Percentiles rank a stretch among this genome's conserved stretches.
phyloP scores from a whole-genome alignment of 2,113 vertebrate genomes.

The Macrotis lagotis region DNA sequence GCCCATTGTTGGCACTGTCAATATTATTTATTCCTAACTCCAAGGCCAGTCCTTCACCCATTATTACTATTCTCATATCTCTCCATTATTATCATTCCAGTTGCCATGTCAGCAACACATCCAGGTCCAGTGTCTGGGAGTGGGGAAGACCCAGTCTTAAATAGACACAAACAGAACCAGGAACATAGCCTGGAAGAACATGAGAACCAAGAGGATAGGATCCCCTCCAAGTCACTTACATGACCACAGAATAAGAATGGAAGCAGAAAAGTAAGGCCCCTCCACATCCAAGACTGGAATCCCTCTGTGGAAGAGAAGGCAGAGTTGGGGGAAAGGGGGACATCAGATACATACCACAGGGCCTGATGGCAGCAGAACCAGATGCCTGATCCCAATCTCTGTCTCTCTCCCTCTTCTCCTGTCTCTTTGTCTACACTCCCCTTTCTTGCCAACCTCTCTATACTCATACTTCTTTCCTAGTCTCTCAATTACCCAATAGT shows the following conservation, averaged over 20 bases:
- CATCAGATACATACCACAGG: background rate
- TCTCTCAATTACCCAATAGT: background rate
- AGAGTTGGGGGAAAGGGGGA: background rate
- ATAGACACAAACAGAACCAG: no score
- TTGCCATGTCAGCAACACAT: background rate
- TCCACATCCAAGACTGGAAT: slow-evolving; percentile 99
- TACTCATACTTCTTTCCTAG: background rate
- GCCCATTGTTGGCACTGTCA: no score
- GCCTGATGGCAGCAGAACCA: background rate
- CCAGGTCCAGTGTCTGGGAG: no score
- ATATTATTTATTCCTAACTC: background rate
- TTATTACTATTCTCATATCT: no score
- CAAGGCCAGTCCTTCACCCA: background rate
- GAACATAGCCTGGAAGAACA: background rate
- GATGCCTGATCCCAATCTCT: no score
- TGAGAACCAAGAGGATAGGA: no score
- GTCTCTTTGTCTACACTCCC: no score
- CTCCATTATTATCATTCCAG: background rate
- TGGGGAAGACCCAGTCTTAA: no score
- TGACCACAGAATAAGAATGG: slow-evolving; percentile 98
- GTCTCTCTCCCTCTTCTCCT: no score
- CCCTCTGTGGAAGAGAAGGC: slow-evolving; percentile 87
- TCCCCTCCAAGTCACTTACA: slow-evolving; percentile 86
- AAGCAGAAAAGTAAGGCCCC: slow-evolving; percentile 96
- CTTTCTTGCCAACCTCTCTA: background rate